Evolutionary conservation across 2,888 invertebrate genomes (phyloP), one percentile per base, ranked within the genome.

Genomic region (Pollenia angustigena): DNA sequence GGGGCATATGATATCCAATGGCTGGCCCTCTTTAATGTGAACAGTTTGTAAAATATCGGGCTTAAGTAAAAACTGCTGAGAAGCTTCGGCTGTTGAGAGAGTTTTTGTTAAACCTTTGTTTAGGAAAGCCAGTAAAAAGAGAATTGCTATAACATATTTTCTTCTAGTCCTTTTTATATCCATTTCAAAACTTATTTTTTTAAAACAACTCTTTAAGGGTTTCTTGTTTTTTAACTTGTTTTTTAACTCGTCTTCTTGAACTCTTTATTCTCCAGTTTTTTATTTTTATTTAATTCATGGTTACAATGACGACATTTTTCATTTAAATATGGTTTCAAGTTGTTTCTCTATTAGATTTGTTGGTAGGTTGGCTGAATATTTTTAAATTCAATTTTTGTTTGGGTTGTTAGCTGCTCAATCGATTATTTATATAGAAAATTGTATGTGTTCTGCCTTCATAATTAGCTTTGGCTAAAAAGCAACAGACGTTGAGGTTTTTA

Each of bases 401-500:
- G 82, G 54, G 14, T 75, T 64, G 82, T 62, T 62, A 64, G 82
- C 85, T 85, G 68, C 76, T 84, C 87, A 76, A 81, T 81, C 74
- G 56, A 87, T 81, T 78, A 78, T 87, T 81, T 87, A 87, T 87
- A 81, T 84, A 83, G 82, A 88, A 90, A 90, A 88, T 89, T 88
- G 87, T 90, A 92, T 92, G 92, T 91, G 92, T 88, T 87, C 89
- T 90, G 92, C 87, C 88, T 92, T 88, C 87, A 85, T 92, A 92
- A 92, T 92, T 90, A 92, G 92, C 88, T 88, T 85, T 79, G 62
- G 18, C 44, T 32, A 23, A 32, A 48, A 16, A 16, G 7, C 16
- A 54, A 54, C 54, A 18, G 32, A 0, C 54, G 18, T 16, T 54
- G 50, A 14, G n/a, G 12, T 11, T 52, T 12, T 54, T 2, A 40